A percentile compares a stretch with the other conserved stretches of the same genome.
Conservation (phyloP, 2,888 invertebrate species). For the Osmoderma eremita region DNA sequence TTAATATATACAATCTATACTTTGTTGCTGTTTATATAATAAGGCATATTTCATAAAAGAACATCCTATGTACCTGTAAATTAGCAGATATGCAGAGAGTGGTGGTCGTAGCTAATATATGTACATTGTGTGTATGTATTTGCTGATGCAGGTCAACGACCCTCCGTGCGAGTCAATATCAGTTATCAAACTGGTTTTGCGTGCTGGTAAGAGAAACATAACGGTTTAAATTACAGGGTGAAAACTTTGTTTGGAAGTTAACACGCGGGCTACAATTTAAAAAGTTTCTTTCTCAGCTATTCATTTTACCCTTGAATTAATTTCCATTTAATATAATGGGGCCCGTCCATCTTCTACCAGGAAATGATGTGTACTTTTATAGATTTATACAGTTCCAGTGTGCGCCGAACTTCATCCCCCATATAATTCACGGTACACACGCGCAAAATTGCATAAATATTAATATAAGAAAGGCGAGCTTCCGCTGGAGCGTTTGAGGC, state of each 20-base stretch:
- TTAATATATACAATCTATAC: no score
- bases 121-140: no score
- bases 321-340: conserved; percentile 14
- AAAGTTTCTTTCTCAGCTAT: conserved; percentile 19
- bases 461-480: no score
- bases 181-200: conserved; percentile 36
- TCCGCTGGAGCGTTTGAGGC: no score
- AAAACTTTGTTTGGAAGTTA: conserved; percentile 26
- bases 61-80: neutral
- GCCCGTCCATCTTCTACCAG: neutral
- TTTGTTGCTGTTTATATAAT: no score
- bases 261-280: conserved; percentile 12
- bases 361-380: conserved; percentile 1
- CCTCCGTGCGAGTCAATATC: conserved; percentile 25
- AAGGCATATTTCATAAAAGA: no score
- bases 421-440: neutral
- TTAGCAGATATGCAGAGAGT: conserved; percentile 1
- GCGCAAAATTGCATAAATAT: no score
- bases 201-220: conserved; percentile 16
- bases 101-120: neutral
- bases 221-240: conserved; percentile 33
- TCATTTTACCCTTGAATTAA: conserved; percentile 23
- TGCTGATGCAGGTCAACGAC: conserved; percentile 29
- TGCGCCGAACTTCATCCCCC: neutral
- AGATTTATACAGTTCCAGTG: neutral